A percentile compares a stretch with the other conserved stretches of the same genome.
Evolutionary conservation across 2,113 vertebrate species (phyloP).

Genomic region (Thamnophis sirtalis): DNA sequence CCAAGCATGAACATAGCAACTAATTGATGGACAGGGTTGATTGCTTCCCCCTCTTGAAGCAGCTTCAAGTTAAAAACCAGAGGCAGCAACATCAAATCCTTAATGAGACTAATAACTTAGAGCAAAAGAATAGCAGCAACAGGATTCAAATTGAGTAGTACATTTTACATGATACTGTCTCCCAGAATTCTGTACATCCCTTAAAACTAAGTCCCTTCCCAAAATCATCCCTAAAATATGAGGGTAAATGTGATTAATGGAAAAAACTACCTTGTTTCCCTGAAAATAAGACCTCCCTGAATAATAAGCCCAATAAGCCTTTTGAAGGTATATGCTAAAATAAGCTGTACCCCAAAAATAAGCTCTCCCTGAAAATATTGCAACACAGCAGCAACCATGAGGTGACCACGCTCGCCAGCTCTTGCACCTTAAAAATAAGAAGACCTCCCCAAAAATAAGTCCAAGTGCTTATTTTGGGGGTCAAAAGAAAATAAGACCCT

Average conservation of each 20-base stretch:
- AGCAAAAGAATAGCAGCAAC: background rate
- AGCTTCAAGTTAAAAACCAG: conserved; percentile 23
- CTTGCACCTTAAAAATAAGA: too few relatives aligned
- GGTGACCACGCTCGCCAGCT: too few relatives aligned
- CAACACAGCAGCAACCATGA: too few relatives aligned
- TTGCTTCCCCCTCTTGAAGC: conserved; percentile 7
- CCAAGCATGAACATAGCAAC: conserved; percentile 43
- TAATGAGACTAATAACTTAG: background rate
- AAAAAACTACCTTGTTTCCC: background rate
- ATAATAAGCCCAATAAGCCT: too few relatives aligned
- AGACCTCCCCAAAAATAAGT: too few relatives aligned
- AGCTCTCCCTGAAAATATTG: too few relatives aligned
- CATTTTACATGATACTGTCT: background rate
- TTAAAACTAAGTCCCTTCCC: background rate
- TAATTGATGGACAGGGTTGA: conserved; percentile 46
- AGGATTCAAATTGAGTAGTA: background rate
- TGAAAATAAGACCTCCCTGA: too few relatives aligned
- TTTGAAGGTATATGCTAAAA: too few relatives aligned
- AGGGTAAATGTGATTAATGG: background rate
- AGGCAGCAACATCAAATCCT: conserved; percentile 6
- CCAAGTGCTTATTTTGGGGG: too few relatives aligned
- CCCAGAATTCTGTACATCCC: background rate
- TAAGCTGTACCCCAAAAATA: too few relatives aligned
- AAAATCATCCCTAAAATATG: background rate
- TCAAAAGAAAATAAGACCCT: too few relatives aligned